These are phyloP conservation scores for Eupithecia insigniata DNA, from an alignment of 2,888 invertebrate genomes.

Conservation along the genomic window DNA sequence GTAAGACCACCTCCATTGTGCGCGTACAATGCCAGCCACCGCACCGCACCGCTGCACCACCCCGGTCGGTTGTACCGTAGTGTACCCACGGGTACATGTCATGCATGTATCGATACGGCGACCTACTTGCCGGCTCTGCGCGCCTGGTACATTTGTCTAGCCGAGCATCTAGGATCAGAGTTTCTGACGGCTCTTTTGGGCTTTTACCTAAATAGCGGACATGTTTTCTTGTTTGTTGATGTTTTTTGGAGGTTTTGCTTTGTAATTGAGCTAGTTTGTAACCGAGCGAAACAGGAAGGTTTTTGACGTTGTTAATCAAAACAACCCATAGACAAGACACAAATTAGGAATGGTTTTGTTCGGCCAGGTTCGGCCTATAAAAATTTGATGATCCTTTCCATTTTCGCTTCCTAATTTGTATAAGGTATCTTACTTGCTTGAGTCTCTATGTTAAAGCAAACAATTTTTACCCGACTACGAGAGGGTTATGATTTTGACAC, in stretches of 20 bases:
- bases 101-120: constrained; percentile 49
- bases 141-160: constrained; percentile 55
- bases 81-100: constrained; percentile 25
- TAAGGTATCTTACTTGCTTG: neutral
- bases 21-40: constrained; percentile 46
- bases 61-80: no score
- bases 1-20: constrained; percentile 37
- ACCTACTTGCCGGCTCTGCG: constrained; percentile 52
- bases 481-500: no score
- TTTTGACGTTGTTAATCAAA: neutral
- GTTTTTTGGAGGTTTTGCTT: neutral
- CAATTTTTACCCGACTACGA: no score
- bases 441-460: no score
- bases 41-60: constrained; percentile 41
- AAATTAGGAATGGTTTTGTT: neutral
- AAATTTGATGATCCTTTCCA: neutral
- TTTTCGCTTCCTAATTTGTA: neutral
- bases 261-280: neutral
- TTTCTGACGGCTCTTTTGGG: constrained; percentile 21
- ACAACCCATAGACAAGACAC: no score
- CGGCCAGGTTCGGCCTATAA: neutral
- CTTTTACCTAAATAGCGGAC: constrained; percentile 20
- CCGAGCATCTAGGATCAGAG: constrained; percentile 44
- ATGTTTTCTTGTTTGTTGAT: constrained; percentile 8
- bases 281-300: neutral